Conservation (phyloP, 2,113 vertebrate species). For the Aegotheles bennettii region DNA sequence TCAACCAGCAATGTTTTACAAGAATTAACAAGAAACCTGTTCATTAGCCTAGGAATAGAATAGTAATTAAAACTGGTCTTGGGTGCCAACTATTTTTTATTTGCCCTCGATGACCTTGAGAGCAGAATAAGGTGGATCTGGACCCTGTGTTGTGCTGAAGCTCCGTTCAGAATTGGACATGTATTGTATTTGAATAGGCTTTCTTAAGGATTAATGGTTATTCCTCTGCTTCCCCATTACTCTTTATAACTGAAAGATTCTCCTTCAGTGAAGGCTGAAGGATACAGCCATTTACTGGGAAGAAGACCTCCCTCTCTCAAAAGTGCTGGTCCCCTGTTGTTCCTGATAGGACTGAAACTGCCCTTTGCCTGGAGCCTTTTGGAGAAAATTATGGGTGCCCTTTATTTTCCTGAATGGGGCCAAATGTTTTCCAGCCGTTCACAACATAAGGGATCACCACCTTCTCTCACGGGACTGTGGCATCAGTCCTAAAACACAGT, state of each 20-base stretch:
- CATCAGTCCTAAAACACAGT: not conserved
- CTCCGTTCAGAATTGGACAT: not conserved
- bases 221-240: not conserved
- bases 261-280: conserved; percentile 4
- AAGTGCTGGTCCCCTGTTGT: not conserved
- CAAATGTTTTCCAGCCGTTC: not conserved
- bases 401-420: not conserved
- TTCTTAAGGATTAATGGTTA: not conserved
- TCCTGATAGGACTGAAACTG: not conserved
- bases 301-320: not conserved
- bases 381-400: not conserved
- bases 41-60: not conserved
- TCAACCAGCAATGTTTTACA: not conserved
- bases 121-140: not conserved
- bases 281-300: not conserved
- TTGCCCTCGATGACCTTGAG: not conserved
- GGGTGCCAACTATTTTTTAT: not conserved
- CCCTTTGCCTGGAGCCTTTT: not conserved
- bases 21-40: not conserved
- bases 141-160: not conserved
- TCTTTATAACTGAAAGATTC: not conserved
- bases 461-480: not conserved
- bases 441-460: not conserved
- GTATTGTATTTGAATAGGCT: not conserved
- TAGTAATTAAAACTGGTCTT: not conserved